Percentiles rank a stretch among this genome's conserved stretches.
Evolutionary conservation across 1,140 invertebrate species (phyloP).

Genomic region (Meloidogyne hapla): DNA sequence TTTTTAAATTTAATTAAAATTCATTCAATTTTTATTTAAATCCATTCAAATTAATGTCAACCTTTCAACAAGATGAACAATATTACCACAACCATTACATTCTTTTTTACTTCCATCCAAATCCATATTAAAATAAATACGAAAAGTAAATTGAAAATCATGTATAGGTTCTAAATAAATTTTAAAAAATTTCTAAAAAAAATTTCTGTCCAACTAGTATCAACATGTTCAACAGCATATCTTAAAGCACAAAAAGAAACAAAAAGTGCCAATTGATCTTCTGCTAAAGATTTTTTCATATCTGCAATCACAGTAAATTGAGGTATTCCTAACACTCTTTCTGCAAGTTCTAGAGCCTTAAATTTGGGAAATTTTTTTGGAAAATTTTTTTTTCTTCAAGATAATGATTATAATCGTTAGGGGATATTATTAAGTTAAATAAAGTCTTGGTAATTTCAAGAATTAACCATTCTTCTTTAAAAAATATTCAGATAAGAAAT

Average conservation of each 20-base stretch:
- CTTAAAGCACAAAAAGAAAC: conserved; percentile 19
- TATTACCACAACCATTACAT: conserved; percentile 15
- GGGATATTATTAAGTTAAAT: no score
- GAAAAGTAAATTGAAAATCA: conserved; percentile 27
- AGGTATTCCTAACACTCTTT: conserved; percentile 14
- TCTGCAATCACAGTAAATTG: conserved; percentile 24
- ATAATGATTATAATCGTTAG: no score
- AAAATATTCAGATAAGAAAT: no score
- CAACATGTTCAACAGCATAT: conserved; percentile 13
- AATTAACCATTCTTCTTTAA: neutral
- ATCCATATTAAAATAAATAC: conserved; percentile 30
- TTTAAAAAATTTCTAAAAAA: neutral
- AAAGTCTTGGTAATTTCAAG: no score
- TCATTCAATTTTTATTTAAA: no score
- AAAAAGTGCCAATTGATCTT: conserved; percentile 24
- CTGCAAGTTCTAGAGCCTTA: conserved; percentile 21
- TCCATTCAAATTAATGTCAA: conserved; percentile 8
- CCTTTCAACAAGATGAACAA: conserved; percentile 28
- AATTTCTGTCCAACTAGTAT: conserved; percentile 25
- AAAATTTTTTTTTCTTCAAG: neutral
- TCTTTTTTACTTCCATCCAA: neutral
- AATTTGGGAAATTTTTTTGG: no score
- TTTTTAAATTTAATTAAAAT: no score
- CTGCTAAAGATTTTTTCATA: conserved; percentile 7
- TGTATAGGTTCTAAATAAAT: conserved; percentile 14